Evolutionary conservation across 2,797 vertebrate genomes (phyloP), one percentile per base, ranked within the genome.

Genomic region (Gorsachius magnificus): DNA sequence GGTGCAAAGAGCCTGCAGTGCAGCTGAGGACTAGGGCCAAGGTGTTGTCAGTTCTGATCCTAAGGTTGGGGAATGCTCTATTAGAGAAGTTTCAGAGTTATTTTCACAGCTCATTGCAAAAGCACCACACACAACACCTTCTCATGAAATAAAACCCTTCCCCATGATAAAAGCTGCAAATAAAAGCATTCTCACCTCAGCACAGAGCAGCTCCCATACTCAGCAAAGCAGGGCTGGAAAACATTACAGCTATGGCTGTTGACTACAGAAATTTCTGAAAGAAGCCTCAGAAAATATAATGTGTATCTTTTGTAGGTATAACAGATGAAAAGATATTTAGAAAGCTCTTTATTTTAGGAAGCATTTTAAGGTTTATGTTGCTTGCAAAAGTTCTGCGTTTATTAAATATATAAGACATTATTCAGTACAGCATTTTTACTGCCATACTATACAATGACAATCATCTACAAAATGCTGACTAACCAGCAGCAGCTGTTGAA

Each of bases 331-430:
- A 96, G 21, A 15, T 54, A 72, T 89, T 92, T 91, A 70, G 81
- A 90, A 89, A 92, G 26, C 60, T 60, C 33, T 61, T 43, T 63
- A 80, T 79, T 87, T 78, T 72, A 92, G 31, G 28, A 71, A 91
- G 51, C 13, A 60, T 90, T 91, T 87, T 31, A 56, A 90, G 63
- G 64, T 87, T 85, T 84, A 91, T 68, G 50, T 31, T 83, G 77
- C 95, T 80, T 84, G 76, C 53, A 86, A 41, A 91, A 89, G 41
- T 81, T 87, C 29, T 75, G 63, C 21, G 16, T 84, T 92, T 92
- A 95, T 96, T 96, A 96, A 97, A 96, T 97, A 97, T 85, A 83
- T 64, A 79, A 54, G n/a, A 56, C 71, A 64, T 72, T 87, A 81
- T 86, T 77, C 72, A 87, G 66, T 78, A 61, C 48, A 97, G 65